Base-by-base conservation (phyloP, 2,888 invertebrate genomes). In the Reticulitermes lucifugus region DNA sequence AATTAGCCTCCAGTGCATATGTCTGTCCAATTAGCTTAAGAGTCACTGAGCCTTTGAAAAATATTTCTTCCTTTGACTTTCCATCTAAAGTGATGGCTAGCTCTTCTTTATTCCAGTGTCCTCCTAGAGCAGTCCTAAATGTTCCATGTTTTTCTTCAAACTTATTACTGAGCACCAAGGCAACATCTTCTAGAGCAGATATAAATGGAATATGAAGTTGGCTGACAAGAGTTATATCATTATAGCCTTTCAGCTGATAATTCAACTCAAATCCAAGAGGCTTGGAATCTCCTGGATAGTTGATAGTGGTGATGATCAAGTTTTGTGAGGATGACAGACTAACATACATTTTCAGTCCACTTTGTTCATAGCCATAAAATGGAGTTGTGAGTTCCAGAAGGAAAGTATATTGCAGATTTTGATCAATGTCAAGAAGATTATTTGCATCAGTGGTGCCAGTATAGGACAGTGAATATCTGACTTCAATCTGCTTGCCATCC, bases 301-400 rank as follows among this genome's bases (percentile, higher is more conserved):
- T 87, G 9, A 89, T 85, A 79, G 88, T 88, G 22, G 88, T 87
- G n/a, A 88, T 88, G 80, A 81, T 65, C 21, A 81, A 14, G 88
- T 86, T 41, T 86, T 89, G 75, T 87, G 22, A 89, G 87, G 70
- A 88, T 86, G 80, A 88, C 88, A 35, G 87, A 88, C 84, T 89
- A 87, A 75, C 88, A 84, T 59, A 85, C 41, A 88, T 85, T 0
- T 87, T 86, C 43, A 88, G 86, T 10, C 87, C 87, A 83, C 86
- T 88, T 25, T 87, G 88, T 86, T 89, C 89, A 81, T 88, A 88
- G 21, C 85, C 73, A n/a, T 83, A 65, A 83, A 89, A 89, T 21
- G 89, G 89, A 21, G 89, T 89, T 1, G 70, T 83, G 2, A 89
- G 85, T 46, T 88, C 86, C 14, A 88, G 43, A 79, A 83, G 85